Conservation (phyloP, 2,797 vertebrate genomes). For the Phoxinus dragarum region DNA sequence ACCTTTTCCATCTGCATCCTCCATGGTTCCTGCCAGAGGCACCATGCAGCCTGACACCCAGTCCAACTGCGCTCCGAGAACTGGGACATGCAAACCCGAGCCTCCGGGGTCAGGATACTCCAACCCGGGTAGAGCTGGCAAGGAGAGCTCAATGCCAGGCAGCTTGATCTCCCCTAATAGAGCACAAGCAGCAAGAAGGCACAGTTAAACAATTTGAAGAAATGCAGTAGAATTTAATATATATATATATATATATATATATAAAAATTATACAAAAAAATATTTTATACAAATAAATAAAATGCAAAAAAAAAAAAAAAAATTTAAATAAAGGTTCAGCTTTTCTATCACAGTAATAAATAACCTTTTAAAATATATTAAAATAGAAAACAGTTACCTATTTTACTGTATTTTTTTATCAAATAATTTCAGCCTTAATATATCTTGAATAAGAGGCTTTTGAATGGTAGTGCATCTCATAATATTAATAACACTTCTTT, state of each 20-base stretch:
- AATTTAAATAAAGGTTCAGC: not conserved
- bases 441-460: not conserved
- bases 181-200: not conserved
- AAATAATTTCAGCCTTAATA: not conserved
- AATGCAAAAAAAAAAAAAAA: not conserved
- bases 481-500: not conserved
- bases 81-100: slow-evolving; percentile 84
- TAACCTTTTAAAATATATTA: not conserved
- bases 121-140: slow-evolving; percentile 85
- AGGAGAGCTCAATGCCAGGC: slow-evolving; percentile 74
- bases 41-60: slow-evolving; percentile 70
- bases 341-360: not conserved
- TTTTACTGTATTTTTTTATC: not conserved
- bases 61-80: slow-evolving; percentile 84
- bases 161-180: slow-evolving; percentile 80
- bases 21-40: slow-evolving; percentile 87
- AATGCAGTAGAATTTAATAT: not conserved
- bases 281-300: not conserved
- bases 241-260: no score
- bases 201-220: not conserved
- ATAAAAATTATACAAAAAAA: no score
- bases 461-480: not conserved
- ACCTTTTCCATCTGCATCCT: slow-evolving; percentile 87
- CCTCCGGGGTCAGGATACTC: slow-evolving; percentile 89
- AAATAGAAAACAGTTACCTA: not conserved